A percentile compares a stretch with the other conserved stretches of the same genome.
phyloP scores from a whole-genome alignment of 2,797 vertebrate genomes.

The Synaphobranchus kaupii region DNA sequence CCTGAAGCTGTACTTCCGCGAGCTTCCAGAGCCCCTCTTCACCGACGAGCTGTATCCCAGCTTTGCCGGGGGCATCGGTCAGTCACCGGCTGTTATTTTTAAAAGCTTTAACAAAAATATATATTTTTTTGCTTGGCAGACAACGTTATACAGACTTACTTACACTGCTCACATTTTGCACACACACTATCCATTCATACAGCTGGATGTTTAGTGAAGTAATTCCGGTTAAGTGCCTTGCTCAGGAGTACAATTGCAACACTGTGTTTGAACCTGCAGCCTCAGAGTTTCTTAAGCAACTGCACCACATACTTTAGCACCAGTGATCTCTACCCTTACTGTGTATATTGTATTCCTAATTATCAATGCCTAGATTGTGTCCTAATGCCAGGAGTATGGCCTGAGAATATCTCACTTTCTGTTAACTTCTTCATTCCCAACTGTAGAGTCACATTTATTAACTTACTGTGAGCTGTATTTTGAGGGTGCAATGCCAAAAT shows the following conservation, averaged over 20 bases:
- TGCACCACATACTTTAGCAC: not conserved
- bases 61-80: constrained; percentile 94
- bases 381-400: not conserved
- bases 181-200: not conserved
- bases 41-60: constrained; percentile 95
- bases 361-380: not conserved
- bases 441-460: not conserved
- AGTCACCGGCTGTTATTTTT: constrained; percentile 49
- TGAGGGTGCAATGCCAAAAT: not conserved
- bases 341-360: not conserved
- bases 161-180: not conserved
- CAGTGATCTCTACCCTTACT: not conserved
- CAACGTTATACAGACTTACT: rapidly evolving
- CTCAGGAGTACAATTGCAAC: not conserved
- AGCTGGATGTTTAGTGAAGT: not conserved
- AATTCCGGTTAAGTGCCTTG: not conserved
- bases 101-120: too few relatives aligned
- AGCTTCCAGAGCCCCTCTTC: constrained; percentile 94
- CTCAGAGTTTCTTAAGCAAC: not conserved
- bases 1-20: constrained; percentile 94
- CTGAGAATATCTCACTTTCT: not conserved
- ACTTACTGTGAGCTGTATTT: not conserved
- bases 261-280: not conserved
- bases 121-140: not conserved
- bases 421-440: not conserved